These are phyloP conservation scores for Pachyramphus minor DNA, from an alignment of 2,113 vertebrate species.

Conservation along the genomic window DNA sequence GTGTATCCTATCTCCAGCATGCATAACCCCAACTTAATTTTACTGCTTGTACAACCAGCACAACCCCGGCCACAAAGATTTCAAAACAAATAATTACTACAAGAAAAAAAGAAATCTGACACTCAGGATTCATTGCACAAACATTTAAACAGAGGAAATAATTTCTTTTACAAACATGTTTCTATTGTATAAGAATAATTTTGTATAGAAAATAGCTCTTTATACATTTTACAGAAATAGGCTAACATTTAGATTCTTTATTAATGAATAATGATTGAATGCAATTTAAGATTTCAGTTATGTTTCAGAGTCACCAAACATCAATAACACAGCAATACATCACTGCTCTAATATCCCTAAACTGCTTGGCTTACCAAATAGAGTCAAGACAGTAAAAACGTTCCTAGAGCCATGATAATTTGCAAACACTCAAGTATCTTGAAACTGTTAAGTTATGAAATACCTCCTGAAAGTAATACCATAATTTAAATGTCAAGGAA, in stretches of 20 bases:
- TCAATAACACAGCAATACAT: background rate
- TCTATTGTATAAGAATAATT: slow-evolving; percentile 76
- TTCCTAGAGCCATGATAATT: slow-evolving; percentile 4
- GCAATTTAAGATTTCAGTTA: background rate
- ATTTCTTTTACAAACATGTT: slow-evolving; percentile 69
- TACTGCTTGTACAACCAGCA: slow-evolving; percentile 40
- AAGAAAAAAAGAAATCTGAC: slow-evolving; percentile 58
- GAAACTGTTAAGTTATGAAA: slow-evolving; percentile 6
- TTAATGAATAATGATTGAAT: background rate
- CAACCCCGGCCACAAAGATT: slow-evolving; percentile 26
- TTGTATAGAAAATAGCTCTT: slow-evolving; percentile 77
- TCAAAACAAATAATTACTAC: slow-evolving; percentile 51
- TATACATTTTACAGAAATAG: slow-evolving; percentile 60
- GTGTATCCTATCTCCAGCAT: background rate
- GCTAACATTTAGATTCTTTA: slow-evolving; percentile 23
- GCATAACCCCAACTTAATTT: background rate
- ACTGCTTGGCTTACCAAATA: background rate
- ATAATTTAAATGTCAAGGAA: background rate
- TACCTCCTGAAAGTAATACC: slow-evolving; percentile 29
- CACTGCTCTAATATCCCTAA: background rate
- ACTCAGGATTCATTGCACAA: slow-evolving; percentile 66
- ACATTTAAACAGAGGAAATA: slow-evolving; percentile 68
- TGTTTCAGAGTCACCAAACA: background rate
- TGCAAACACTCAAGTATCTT: slow-evolving; percentile 25
- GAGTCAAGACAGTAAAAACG: background rate